phyloP scores from a whole-genome alignment of 2,113 vertebrate species.

The Tor tambroides region DNA sequence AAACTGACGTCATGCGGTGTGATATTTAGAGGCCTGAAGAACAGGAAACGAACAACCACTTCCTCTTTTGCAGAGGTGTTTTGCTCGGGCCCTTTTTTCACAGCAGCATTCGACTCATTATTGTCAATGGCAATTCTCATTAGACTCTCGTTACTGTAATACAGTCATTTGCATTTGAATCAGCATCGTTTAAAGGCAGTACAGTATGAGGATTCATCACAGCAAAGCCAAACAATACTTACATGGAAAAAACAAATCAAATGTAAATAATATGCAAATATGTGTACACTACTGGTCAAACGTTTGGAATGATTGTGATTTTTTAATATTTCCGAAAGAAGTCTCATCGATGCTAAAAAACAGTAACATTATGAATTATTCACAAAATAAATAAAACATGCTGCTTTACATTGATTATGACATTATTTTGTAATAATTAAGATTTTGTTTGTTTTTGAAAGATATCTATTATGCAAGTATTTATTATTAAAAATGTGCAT shows the following conservation, averaged over 20 bases:
- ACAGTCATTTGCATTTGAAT: background rate
- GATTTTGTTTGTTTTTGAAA: no score
- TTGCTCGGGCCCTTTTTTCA: background rate
- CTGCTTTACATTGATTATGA: background rate
- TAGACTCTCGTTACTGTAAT: background rate
- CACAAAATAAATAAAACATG: no score
- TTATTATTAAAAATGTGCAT: no score
- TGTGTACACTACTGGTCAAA: background rate
- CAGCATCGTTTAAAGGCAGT: background rate
- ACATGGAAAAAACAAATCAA: background rate
- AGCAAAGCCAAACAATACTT: background rate
- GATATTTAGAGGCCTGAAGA: conserved; percentile 58
- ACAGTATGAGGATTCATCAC: background rate
- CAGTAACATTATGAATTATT: no score
- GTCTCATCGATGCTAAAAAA: no score
- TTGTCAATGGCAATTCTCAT: background rate
- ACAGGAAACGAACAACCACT: conserved; percentile 69
- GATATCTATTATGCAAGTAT: no score
- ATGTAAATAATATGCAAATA: background rate
- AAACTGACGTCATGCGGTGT: conserved; percentile 65
- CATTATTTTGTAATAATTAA: background rate
- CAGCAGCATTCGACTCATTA: background rate
- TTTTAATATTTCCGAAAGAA: no score
- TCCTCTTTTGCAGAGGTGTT: conserved; percentile 65
- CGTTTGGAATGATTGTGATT: no score